phyloP scores from a whole-genome alignment of 1,140 invertebrate genomes.

The Frieseomelitta varia region DNA sequence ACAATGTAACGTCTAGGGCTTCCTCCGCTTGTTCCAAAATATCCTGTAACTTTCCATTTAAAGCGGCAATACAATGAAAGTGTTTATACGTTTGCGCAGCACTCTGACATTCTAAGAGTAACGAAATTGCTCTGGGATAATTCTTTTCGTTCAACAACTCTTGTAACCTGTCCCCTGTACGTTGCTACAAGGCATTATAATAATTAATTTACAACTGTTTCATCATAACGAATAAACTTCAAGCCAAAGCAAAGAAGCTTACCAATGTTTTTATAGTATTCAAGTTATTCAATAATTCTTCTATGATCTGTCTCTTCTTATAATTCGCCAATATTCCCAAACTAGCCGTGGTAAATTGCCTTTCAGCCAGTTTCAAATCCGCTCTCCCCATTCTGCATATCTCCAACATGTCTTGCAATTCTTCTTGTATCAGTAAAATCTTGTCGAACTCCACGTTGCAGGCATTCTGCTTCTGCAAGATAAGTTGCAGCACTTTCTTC shows the following conservation, averaged over 20 bases:
- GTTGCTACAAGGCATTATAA: slow-evolving; percentile 83
- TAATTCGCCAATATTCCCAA: slow-evolving; percentile 94
- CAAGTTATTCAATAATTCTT: slow-evolving; percentile 89
- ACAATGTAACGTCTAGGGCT: slow-evolving; percentile 93
- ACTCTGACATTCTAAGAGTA: slow-evolving; percentile 94
- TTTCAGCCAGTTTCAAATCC: slow-evolving; percentile 88
- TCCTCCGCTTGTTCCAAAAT: slow-evolving; percentile 96
- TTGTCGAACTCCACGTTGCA: slow-evolving; percentile 93
- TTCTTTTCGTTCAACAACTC: slow-evolving; percentile 92
- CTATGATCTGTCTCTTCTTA: slow-evolving; percentile 90
- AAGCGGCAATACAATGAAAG: slow-evolving; percentile 92
- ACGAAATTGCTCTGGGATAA: slow-evolving; percentile 93
- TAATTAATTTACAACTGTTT: neutral
- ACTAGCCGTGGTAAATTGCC: slow-evolving; percentile 92
- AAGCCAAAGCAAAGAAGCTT: slow-evolving; percentile 63
- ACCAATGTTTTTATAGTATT: slow-evolving; percentile 92
- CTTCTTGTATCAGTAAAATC: slow-evolving; percentile 89
- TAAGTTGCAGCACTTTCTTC: slow-evolving; percentile 94
- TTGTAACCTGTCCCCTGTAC: slow-evolving; percentile 92
- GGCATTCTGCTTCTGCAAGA: slow-evolving; percentile 92
- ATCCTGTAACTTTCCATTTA: slow-evolving; percentile 94
- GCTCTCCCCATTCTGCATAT: slow-evolving; percentile 88
- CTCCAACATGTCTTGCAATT: slow-evolving; percentile 87
- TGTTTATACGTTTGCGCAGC: slow-evolving; percentile 91
- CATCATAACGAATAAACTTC: neutral